A percentile compares a stretch with the other conserved stretches of the same genome.
phyloP scores from a whole-genome alignment of 2,113 vertebrate species.

The Pterocles orientalis region DNA sequence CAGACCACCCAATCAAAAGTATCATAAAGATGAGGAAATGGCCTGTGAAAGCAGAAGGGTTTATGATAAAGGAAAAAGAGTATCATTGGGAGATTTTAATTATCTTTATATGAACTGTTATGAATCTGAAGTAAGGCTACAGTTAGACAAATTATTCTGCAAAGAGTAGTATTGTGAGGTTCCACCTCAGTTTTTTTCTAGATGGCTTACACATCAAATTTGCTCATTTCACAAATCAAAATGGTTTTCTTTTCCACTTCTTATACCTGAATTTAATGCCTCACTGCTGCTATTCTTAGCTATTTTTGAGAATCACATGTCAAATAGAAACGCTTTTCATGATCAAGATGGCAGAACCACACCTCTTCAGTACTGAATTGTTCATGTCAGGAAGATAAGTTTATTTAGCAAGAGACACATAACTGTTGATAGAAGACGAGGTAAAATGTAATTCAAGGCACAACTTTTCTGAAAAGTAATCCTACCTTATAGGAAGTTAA shows the following conservation, averaged over 20 bases:
- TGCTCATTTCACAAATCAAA: background rate
- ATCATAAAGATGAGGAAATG: slow-evolving; percentile 24
- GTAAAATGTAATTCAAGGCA: background rate
- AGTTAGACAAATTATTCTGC: background rate
- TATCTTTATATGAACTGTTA: background rate
- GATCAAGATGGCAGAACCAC: background rate
- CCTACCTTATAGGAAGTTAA: background rate
- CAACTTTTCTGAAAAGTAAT: background rate
- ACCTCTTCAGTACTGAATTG: background rate
- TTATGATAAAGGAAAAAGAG: background rate
- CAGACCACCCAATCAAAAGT: slow-evolving; percentile 8
- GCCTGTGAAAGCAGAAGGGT: slow-evolving; percentile 21
- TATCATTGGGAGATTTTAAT: slow-evolving; percentile 21
- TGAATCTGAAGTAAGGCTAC: background rate
- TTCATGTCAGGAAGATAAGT: background rate
- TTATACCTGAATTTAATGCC: background rate
- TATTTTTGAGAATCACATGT: background rate
- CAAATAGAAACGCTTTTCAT: background rate
- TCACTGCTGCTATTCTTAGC: background rate
- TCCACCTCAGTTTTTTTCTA: background rate
- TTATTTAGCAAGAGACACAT: background rate
- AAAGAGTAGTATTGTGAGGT: background rate
- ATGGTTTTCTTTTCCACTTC: background rate
- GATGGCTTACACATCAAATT: background rate
- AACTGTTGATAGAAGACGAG: background rate